Evolutionary conservation across 2,797 vertebrate species (phyloP).

Genomic region (Pantherophis vulpinus): DNA sequence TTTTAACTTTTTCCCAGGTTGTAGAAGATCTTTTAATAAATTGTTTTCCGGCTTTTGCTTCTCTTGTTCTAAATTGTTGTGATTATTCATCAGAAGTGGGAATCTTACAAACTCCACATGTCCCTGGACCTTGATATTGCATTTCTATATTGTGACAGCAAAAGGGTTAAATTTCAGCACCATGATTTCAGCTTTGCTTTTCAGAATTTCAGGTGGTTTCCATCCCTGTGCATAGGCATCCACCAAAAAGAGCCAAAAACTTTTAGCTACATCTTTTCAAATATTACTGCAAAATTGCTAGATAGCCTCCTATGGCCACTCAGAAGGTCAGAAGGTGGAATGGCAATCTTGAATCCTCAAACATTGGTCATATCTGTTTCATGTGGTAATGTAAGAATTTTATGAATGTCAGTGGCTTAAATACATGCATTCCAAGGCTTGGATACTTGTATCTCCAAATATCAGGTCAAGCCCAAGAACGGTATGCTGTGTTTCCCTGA

Average conservation of each 20-base stretch:
- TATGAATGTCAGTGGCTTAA: no score
- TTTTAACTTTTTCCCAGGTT: background rate
- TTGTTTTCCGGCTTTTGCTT: background rate
- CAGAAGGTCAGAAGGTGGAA: background rate
- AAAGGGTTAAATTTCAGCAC: background rate
- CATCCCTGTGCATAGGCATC: background rate
- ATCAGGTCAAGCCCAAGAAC: background rate
- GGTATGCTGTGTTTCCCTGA: background rate
- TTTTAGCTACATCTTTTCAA: background rate
- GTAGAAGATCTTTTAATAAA: background rate
- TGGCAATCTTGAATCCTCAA: background rate
- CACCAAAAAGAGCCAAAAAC: background rate
- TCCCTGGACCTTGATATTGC: background rate
- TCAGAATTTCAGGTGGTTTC: background rate
- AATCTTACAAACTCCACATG: background rate
- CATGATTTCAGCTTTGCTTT: background rate
- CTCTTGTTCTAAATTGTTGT: background rate
- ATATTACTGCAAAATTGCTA: background rate
- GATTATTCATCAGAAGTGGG: background rate
- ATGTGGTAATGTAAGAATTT: background rate
- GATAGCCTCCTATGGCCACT: background rate
- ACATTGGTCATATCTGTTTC: background rate
- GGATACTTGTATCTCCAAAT: background rate
- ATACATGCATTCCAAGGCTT: background rate
- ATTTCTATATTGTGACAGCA: background rate